Percentiles rank a stretch among this genome's conserved stretches.
These are phyloP conservation scores for Echinarachnius parma DNA, from an alignment of 53 echinoderm and acorn worm species.

Conservation along the genomic window DNA sequence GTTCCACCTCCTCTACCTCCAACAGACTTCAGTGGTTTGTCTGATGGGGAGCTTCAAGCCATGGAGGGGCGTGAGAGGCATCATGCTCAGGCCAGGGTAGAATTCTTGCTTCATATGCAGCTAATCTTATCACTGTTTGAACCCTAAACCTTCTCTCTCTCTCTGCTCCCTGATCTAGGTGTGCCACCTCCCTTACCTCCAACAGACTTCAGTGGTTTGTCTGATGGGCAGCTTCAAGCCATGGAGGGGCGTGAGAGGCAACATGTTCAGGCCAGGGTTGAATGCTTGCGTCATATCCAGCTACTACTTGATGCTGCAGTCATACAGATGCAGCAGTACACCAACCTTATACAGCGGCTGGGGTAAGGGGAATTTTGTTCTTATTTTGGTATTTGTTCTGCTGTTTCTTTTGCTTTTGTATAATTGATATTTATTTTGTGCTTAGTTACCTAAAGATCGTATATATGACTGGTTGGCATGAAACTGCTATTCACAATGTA, in stretches of 20 bases:
- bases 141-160: no score
- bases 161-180: constrained; percentile 33
- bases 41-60: constrained; percentile 80
- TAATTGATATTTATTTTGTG: no score
- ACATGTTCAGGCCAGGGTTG: constrained; percentile 88
- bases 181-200: constrained; percentile 93
- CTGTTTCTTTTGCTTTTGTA: no score
- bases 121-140: no score
- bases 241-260: constrained; percentile 89
- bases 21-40: constrained; percentile 80
- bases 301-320: constrained; percentile 92
- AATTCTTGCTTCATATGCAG: constrained; percentile 87
- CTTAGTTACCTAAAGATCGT: no score
- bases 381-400: no score
- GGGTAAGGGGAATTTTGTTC: constrained; percentile 60
- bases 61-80: constrained; percentile 89
- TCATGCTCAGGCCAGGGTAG: constrained; percentile 87
- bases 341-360: constrained; percentile 54
- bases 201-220: constrained; percentile 80
- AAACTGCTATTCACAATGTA: no score
- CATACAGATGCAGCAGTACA: constrained; percentile 96
- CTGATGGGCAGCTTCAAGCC: constrained; percentile 79
- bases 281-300: constrained; percentile 88
- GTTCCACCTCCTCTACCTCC: constrained; percentile 92
- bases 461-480: no score